phyloP scores from a whole-genome alignment of 2,113 vertebrate genomes.

The Eonycteris spelaea region DNA sequence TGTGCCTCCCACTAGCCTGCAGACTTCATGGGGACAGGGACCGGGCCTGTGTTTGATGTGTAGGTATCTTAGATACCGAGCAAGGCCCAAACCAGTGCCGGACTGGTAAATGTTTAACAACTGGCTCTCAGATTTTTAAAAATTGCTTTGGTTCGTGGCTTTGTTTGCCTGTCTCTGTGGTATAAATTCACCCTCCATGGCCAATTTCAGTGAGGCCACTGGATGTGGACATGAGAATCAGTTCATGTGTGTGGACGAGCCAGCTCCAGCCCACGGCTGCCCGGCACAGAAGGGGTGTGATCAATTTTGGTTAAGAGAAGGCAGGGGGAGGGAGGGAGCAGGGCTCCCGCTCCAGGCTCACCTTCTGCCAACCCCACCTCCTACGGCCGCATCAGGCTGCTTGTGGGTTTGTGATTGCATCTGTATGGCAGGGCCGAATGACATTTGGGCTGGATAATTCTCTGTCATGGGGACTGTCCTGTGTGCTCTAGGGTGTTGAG shows the following conservation, averaged over 20 bases:
- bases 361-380: background rate
- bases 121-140: background rate
- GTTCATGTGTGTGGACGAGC: background rate
- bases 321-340: background rate
- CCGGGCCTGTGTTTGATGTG: background rate
- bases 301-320: background rate
- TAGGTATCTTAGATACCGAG: too few relatives aligned
- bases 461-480: background rate
- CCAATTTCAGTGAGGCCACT: background rate
- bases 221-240: background rate
- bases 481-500: fast-evolving
- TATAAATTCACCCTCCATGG: background rate
- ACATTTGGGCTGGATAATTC: fast-evolving
- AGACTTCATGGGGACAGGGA: background rate
- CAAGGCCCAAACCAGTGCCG: background rate
- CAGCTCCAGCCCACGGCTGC: background rate
- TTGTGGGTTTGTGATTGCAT: background rate
- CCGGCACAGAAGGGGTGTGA: fast-evolving
- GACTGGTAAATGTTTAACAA: background rate
- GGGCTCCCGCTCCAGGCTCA: background rate
- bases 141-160: background rate
- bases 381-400: background rate
- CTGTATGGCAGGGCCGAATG: background rate
- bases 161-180: background rate
- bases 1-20: background rate